phyloP scores from a whole-genome alignment of 2,113 vertebrate species.

The Rhagologus leucostigma region DNA sequence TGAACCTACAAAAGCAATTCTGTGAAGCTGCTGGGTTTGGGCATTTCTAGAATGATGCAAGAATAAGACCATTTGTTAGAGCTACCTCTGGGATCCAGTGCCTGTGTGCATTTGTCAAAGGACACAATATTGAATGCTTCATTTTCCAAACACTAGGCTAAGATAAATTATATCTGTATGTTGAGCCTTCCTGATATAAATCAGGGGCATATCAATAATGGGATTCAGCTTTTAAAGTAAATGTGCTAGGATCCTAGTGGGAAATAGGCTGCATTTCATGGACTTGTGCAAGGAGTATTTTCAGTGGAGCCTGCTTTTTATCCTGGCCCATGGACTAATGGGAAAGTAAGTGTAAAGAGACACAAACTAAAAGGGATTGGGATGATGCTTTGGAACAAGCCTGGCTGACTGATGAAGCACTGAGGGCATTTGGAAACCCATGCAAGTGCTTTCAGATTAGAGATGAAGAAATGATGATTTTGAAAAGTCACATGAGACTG shows the following conservation, averaged over 20 bases:
- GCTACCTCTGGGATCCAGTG: constrained; percentile 62
- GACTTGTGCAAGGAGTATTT: background rate
- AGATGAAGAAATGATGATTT: background rate
- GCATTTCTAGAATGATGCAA: constrained; percentile 23
- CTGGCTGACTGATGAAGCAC: background rate
- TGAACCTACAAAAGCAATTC: constrained; percentile 21
- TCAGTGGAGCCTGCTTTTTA: background rate
- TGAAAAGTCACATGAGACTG: background rate
- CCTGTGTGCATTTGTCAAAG: constrained; percentile 67
- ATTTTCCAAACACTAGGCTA: constrained; percentile 67
- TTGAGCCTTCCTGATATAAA: constrained; percentile 63
- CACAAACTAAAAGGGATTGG: background rate
- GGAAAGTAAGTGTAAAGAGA: background rate
- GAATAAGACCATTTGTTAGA: constrained; percentile 66
- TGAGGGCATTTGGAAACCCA: background rate
- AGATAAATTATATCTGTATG: constrained; percentile 70
- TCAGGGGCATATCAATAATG: constrained; percentile 72
- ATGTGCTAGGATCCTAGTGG: constrained; percentile 37
- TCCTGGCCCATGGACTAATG: background rate
- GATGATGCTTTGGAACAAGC: background rate
- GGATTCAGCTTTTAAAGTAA: constrained; percentile 49
- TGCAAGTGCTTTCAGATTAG: background rate
- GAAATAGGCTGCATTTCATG: constrained; percentile 36
- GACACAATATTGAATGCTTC: constrained; percentile 66
- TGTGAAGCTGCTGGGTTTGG: constrained; percentile 4